Percentiles rank a stretch among this genome's conserved stretches.
These are phyloP conservation scores for Thalassaphorura encarpata DNA, from an alignment of 1,140 invertebrate species.

Conservation along the genomic window DNA sequence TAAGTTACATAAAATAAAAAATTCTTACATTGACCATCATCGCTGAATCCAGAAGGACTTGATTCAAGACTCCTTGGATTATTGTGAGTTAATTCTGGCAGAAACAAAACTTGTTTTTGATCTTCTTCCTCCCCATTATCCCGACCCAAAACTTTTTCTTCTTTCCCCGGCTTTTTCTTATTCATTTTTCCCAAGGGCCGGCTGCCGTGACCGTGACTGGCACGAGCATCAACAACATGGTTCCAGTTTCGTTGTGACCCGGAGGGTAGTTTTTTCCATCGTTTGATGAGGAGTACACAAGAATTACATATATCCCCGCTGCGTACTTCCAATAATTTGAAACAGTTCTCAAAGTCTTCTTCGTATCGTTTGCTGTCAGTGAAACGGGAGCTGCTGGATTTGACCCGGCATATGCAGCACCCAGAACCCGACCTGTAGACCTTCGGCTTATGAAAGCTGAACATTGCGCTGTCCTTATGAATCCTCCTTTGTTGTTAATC, in stretches of 20 bases:
- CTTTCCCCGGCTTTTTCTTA: conserved; percentile 49
- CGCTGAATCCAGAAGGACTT: conserved; percentile 48
- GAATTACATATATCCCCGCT: conserved; percentile 82
- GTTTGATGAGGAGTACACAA: conserved; percentile 72
- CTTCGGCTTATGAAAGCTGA: conserved; percentile 81
- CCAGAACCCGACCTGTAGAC: conserved; percentile 72
- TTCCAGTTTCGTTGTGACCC: conserved; percentile 70
- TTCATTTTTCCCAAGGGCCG: conserved; percentile 67
- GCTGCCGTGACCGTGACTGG: conserved; percentile 70
- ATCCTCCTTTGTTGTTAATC: too few species aligned
- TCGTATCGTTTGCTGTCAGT: conserved; percentile 81
- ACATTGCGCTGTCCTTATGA: too few species aligned
- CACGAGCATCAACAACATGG: conserved; percentile 76
- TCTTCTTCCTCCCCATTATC: too few species aligned
- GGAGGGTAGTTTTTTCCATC: conserved; percentile 70
- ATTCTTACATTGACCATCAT: conserved; percentile 35
- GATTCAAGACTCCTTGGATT: conserved; percentile 44
- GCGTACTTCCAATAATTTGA: conserved; percentile 61
- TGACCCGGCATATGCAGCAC: conserved; percentile 81
- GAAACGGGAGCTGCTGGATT: conserved; percentile 75
- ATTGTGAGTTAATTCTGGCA: conserved; percentile 37
- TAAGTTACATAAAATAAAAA: too few species aligned
- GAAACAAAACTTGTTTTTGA: conserved; percentile 27
- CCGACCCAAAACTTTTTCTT: conserved; percentile 43
- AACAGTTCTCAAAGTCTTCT: conserved; percentile 71